Percentiles rank a stretch among this genome's conserved stretches.
These are phyloP conservation scores for Cryptocephalus primarius DNA, from an alignment of 2,888 invertebrate genomes.

Conservation along the genomic window DNA sequence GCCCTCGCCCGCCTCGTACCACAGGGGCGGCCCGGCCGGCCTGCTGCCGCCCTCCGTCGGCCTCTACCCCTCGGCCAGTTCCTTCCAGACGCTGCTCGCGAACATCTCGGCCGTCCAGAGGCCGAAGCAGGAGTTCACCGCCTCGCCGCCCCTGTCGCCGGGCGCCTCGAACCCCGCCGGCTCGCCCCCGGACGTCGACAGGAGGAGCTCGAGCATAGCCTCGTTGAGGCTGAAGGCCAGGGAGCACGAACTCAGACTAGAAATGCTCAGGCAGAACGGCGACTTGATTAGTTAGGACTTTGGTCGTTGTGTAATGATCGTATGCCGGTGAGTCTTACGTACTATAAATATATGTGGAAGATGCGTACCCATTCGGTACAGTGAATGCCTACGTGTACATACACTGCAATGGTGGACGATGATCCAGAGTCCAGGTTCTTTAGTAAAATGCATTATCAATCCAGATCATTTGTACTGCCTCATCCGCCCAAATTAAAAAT, in stretches of 20 bases:
- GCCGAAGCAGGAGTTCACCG: slow-evolving; percentile 41
- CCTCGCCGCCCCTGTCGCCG: slow-evolving; percentile 45
- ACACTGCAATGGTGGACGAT: no score
- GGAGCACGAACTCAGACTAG: slow-evolving; percentile 78
- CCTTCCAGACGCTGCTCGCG: slow-evolving; percentile 78
- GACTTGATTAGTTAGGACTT: slow-evolving; percentile 65
- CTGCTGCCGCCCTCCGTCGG: slow-evolving; percentile 54
- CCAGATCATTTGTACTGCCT: no score
- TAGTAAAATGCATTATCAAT: no score
- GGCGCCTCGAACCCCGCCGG: slow-evolving; percentile 35
- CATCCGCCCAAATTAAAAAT: no score
- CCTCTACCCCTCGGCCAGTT: slow-evolving; percentile 49
- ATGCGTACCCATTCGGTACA: no score
- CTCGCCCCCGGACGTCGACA: slow-evolving; percentile 58
- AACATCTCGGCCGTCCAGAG: slow-evolving; percentile 58
- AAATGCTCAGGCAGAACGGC: slow-evolving; percentile 67
- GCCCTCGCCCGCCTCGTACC: slow-evolving; percentile 37
- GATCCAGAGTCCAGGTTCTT: no score
- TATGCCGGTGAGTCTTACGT: no score
- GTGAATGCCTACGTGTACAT: no score
- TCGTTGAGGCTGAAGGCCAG: slow-evolving; percentile 77
- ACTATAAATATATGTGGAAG: no score
- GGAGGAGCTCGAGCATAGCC: slow-evolving; percentile 79
- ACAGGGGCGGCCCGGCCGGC: slow-evolving; percentile 51
- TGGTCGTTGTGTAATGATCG: not conserved